phyloP scores from a whole-genome alignment of 2,113 vertebrate genomes.

The Proterorhinus semilunaris region DNA sequence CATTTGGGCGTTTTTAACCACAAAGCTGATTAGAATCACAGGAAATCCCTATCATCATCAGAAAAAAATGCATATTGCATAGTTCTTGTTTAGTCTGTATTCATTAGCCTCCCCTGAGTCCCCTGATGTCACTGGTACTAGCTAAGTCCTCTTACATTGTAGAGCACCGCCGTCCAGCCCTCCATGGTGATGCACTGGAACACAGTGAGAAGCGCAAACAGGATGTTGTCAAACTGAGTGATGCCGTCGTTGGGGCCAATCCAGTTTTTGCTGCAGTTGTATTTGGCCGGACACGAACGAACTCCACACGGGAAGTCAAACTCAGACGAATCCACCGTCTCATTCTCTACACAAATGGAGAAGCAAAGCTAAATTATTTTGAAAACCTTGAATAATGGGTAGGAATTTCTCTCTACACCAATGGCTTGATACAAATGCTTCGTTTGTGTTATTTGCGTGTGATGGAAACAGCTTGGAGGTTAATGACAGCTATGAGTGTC shows the following conservation, averaged over 20 bases:
- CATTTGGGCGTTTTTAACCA: too few relatives aligned
- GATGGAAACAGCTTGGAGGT: slow-evolving; percentile 26
- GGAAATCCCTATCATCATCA: too few relatives aligned
- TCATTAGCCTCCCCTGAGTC: neutral
- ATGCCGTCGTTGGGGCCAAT: slow-evolving; percentile 97
- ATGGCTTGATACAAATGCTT: neutral
- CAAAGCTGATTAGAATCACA: too few relatives aligned
- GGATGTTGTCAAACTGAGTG: slow-evolving; percentile 99
- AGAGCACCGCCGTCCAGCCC: slow-evolving; percentile 98
- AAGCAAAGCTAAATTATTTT: neutral
- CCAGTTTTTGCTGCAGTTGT: slow-evolving; percentile 84
- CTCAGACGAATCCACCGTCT: slow-evolving; percentile 66
- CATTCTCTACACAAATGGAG: slow-evolving; percentile 55
- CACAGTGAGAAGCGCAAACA: slow-evolving; percentile 95
- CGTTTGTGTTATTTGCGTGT: slow-evolving; percentile 1
- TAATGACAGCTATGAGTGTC: slow-evolving; percentile 50
- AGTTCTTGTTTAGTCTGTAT: neutral
- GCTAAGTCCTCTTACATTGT: slow-evolving; percentile 84
- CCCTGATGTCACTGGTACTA: neutral
- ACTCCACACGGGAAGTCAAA: slow-evolving; percentile 84
- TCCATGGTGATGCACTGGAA: slow-evolving; percentile 99
- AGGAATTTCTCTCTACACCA: neutral
- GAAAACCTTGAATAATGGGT: neutral
- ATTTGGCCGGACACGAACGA: slow-evolving; percentile 84
- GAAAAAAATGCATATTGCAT: neutral